Evolutionary conservation across 2,113 vertebrate genomes (phyloP).

Genomic region (Morphnarchus princeps): DNA sequence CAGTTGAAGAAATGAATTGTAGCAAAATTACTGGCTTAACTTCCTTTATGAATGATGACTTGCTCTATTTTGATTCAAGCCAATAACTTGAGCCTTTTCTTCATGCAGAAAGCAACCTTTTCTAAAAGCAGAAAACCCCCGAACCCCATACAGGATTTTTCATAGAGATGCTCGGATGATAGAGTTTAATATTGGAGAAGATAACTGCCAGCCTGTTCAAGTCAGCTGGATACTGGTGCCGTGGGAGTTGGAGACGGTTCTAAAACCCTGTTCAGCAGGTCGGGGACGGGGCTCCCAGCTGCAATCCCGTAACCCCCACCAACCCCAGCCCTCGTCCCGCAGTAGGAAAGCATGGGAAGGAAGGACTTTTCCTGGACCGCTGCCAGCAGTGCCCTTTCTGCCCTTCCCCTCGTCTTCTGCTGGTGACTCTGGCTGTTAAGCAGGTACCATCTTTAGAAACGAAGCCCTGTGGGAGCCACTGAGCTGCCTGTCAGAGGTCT

Average conservation of each 20-base stretch:
- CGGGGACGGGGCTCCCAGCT: background rate
- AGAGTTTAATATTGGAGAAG: background rate
- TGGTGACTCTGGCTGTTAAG: background rate
- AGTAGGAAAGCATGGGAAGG: background rate
- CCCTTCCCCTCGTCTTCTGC: background rate
- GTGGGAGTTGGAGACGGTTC: background rate
- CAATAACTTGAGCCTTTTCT: background rate
- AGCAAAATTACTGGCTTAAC: background rate
- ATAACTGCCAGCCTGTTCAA: background rate
- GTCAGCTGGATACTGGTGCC: background rate
- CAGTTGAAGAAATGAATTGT: background rate
- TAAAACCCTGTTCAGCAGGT: accelerated
- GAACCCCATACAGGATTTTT: background rate
- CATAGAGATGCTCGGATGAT: accelerated
- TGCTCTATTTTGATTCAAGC: background rate
- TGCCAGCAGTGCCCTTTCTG: background rate
- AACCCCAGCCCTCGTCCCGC: accelerated
- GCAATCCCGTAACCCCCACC: background rate
- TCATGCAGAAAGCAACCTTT: background rate
- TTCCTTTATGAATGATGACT: background rate
- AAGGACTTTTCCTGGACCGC: accelerated
- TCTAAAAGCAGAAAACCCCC: background rate
- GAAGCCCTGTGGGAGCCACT: accelerated
- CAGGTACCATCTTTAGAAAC: background rate
- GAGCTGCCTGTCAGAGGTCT: background rate